Percentiles rank a stretch among this genome's conserved stretches.
These are phyloP conservation scores for Rhinoptilus africanus DNA, from an alignment of 2,113 vertebrate species.

Conservation along the genomic window DNA sequence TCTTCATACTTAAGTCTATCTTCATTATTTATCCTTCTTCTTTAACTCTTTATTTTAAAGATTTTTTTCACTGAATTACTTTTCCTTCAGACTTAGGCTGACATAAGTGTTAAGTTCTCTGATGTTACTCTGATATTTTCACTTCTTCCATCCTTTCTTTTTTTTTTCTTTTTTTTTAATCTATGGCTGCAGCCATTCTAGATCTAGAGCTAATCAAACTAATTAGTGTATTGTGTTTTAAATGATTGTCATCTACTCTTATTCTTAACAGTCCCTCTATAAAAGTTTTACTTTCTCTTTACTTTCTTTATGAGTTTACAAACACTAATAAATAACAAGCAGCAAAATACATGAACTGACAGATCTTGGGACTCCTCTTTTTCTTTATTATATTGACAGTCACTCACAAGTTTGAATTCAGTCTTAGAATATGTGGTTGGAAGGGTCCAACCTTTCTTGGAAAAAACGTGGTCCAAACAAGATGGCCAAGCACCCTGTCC, in stretches of 20 bases:
- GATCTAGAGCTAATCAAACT: background rate
- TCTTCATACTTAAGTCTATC: background rate
- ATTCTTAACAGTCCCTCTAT: too few relatives aligned
- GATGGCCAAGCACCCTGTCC: background rate
- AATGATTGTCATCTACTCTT: background rate
- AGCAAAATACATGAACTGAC: background rate
- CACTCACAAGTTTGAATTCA: background rate
- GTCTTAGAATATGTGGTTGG: background rate
- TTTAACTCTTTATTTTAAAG: background rate
- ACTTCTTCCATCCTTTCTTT: background rate
- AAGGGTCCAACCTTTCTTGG: background rate
- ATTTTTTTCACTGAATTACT: background rate
- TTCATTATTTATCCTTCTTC: background rate
- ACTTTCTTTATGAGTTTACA: background rate
- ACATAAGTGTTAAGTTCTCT: background rate
- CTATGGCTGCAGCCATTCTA: background rate
- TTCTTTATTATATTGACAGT: background rate
- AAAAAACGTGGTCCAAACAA: background rate
- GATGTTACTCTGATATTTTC: background rate
- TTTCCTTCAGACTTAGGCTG: background rate
- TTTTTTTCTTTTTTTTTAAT: background rate
- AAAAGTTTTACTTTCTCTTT: background rate
- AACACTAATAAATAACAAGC: background rate
- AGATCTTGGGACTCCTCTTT: background rate
- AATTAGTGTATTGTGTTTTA: background rate